Evolutionary conservation across 2,797 vertebrate species (phyloP), one percentile per base, ranked within the genome.

Genomic region (Carduelis carduelis): DNA sequence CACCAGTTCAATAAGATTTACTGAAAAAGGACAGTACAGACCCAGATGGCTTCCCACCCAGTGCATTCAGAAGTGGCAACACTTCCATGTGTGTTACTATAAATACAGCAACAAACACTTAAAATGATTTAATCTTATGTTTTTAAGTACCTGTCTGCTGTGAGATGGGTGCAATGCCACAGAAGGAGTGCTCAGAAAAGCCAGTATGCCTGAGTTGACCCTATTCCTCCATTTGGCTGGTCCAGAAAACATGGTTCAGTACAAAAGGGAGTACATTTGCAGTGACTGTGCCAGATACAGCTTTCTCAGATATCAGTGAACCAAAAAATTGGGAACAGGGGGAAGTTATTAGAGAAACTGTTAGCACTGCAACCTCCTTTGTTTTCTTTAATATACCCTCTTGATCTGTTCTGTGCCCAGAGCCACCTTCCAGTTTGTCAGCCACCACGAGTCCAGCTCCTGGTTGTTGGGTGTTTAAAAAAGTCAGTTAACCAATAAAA

Each of bases 401-500:
- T 44, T 72, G 77, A 30, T 53, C 14, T 20, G 23, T 37, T 87
- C 81, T 30, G 28, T 60, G 39, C 27, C 81, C 75, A 84, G 74
- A 46, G 35, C 39, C 93, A 61, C 61, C 47, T 78, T 90, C 44
- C 46, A 57, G 60, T 77, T 60, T 2, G 0, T 69, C 80, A 66
- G 87, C 43, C 49, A 75, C 59, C 80, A 71, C 53, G 55, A 87
- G 84, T 24, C 34, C 93, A 86, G 66, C 59, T 74, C 64, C 71
- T 89, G 81, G 61, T 18, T 77, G 69, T 34, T 7, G 14, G 80
- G 74, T 46, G 65, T 70, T 92, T 76, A 30, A 88, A 95, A 78
- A 92, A 95, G 60, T 77, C 83, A 70, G 70, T 59, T 94, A 78
- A 70, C 92, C 87, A 78, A 82, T 71, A 95, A 92, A 96, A 93